These are phyloP conservation scores for Acanthoscelides obtectus DNA, from an alignment of 2,888 invertebrate species.

Conservation along the genomic window DNA sequence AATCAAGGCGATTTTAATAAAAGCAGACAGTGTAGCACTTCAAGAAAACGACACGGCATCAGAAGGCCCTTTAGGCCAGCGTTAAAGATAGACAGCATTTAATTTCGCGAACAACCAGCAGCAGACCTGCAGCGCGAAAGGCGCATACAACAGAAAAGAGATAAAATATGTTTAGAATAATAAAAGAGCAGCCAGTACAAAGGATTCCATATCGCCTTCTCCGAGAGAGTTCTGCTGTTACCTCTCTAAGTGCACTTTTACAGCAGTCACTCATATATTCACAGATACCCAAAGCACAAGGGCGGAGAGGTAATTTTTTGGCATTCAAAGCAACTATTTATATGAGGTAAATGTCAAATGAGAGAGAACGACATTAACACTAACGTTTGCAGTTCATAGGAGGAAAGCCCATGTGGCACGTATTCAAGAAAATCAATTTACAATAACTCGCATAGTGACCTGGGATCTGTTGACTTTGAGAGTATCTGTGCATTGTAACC, in stretches of 20 bases:
- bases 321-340: too few species aligned
- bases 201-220: background rate
- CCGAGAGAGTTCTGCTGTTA: background rate
- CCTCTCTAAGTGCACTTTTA: background rate
- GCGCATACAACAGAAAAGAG: background rate
- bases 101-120: background rate
- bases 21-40: background rate
- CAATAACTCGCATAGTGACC: too few species aligned
- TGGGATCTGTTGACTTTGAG: too few species aligned
- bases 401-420: too few species aligned
- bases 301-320: background rate
- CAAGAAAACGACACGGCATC: background rate
- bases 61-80: background rate
- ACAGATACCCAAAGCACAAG: background rate
- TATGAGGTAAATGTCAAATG: too few species aligned
- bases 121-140: background rate
- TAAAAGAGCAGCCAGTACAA: background rate
- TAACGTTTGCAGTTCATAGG: too few species aligned
- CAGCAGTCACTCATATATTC: background rate
- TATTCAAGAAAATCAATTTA: too few species aligned
- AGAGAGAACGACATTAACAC: too few species aligned
- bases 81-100: background rate
- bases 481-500: too few species aligned
- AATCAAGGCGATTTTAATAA: background rate
- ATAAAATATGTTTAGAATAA: background rate